phyloP scores from a whole-genome alignment of 2,797 vertebrate genomes.

The Platalea minor region DNA sequence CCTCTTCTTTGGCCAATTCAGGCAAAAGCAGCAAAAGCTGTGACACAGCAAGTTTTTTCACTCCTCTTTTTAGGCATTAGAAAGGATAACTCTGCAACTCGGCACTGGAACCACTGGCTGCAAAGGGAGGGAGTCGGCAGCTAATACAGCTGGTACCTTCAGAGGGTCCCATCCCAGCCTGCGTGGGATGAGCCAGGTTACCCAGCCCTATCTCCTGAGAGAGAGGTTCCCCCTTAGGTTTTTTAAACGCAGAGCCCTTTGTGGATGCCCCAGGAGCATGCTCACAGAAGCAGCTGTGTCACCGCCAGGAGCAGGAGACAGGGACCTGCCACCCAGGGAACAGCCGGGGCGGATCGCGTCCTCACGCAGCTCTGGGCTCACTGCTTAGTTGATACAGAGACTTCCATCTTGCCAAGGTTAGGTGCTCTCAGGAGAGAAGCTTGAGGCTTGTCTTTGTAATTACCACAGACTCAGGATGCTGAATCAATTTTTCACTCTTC shows the following conservation, averaged over 20 bases:
- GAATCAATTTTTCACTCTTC: background rate
- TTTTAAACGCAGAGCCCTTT: background rate
- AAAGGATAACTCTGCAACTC: background rate
- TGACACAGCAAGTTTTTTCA: background rate
- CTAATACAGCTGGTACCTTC: background rate
- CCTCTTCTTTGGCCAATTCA: constrained; percentile 10
- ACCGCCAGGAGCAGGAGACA: background rate
- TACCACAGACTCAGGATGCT: background rate
- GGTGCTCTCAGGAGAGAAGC: background rate
- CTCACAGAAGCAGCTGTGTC: background rate
- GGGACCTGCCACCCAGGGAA: background rate
- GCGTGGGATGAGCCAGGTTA: background rate
- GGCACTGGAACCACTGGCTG: background rate
- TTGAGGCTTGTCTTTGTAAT: background rate
- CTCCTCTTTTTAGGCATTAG: background rate
- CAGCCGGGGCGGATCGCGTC: rapidly evolving
- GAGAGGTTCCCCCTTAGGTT: background rate
- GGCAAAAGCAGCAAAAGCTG: constrained; percentile 18
- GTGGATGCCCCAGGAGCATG: background rate
- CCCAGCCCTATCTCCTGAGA: background rate
- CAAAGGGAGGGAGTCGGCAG: background rate
- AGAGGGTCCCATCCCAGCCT: background rate
- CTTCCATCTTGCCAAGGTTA: background rate
- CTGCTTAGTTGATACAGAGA: background rate
- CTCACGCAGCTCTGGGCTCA: background rate